Conservation (phyloP, 2,797 vertebrate species). For the Cryptoprocta ferox region DNA sequence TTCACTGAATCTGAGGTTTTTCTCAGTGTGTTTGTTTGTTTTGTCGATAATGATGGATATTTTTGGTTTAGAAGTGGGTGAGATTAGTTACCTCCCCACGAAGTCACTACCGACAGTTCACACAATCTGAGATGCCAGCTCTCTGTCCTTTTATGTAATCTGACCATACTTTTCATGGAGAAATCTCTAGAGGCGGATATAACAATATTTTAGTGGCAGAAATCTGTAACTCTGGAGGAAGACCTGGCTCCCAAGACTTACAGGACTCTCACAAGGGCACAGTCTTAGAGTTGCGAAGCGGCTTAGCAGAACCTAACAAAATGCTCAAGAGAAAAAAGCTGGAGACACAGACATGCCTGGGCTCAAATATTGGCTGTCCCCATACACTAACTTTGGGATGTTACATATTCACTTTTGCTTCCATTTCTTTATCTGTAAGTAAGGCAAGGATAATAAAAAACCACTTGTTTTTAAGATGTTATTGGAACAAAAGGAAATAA, state of each 20-base stretch:
- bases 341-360: background rate
- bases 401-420: background rate
- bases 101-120: background rate
- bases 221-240: background rate
- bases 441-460: background rate
- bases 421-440: background rate
- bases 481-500: background rate
- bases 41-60: background rate
- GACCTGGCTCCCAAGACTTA: background rate
- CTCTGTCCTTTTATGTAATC: background rate
- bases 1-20: background rate
- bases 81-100: background rate
- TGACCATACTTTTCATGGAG: background rate
- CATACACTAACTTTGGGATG: background rate
- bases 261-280: background rate
- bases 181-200: background rate
- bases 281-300: background rate
- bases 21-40: background rate
- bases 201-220: background rate
- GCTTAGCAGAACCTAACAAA: background rate
- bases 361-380: background rate
- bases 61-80: background rate
- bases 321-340: background rate
- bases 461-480: background rate
- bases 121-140: background rate